phyloP scores from a whole-genome alignment of 1,140 invertebrate genomes.

The Drosophila pectinifera region DNA sequence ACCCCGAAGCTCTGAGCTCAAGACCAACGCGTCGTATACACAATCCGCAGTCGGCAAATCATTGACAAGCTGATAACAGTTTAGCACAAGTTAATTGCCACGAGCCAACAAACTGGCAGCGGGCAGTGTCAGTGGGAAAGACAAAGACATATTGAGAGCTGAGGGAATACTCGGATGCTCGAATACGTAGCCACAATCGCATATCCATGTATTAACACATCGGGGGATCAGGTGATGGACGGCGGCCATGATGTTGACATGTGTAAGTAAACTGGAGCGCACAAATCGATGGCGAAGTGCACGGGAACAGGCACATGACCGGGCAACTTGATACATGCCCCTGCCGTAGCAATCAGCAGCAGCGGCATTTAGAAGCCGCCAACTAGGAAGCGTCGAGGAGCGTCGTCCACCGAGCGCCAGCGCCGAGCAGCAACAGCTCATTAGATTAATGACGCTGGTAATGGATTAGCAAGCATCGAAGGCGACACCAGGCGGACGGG shows the following conservation, averaged over 20 bases:
- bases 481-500: slow-evolving; percentile 40
- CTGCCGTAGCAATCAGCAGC: slow-evolving; percentile 6
- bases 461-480: slow-evolving; percentile 76
- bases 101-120: slow-evolving; percentile 38
- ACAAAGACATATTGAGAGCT: slow-evolving; percentile 11
- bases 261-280: slow-evolving; percentile 63
- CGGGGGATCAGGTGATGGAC: slow-evolving; percentile 71
- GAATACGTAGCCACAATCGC: slow-evolving; percentile 22
- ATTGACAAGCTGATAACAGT: slow-evolving; percentile 43
- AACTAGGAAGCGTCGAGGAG: slow-evolving; percentile 20
- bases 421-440: slow-evolving; percentile 60
- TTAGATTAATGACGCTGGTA: slow-evolving; percentile 82
- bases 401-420: background rate
- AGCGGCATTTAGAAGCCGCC: slow-evolving; percentile 19
- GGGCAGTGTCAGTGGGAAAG: slow-evolving; percentile 4
- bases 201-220: slow-evolving; percentile 70
- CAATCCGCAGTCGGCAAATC: slow-evolving; percentile 39
- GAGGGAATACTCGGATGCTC: slow-evolving; percentile 1
- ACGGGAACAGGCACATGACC: slow-evolving; percentile 15
- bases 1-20: slow-evolving; percentile 4
- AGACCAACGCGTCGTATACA: slow-evolving; percentile 40
- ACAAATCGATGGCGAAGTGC: slow-evolving; percentile 29
- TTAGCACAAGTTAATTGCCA: slow-evolving; percentile 57
- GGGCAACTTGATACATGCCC: slow-evolving; percentile 53
- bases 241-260: slow-evolving; percentile 58